Base-by-base conservation (phyloP, 2,797 vertebrate genomes). In the Paguma larvata region DNA sequence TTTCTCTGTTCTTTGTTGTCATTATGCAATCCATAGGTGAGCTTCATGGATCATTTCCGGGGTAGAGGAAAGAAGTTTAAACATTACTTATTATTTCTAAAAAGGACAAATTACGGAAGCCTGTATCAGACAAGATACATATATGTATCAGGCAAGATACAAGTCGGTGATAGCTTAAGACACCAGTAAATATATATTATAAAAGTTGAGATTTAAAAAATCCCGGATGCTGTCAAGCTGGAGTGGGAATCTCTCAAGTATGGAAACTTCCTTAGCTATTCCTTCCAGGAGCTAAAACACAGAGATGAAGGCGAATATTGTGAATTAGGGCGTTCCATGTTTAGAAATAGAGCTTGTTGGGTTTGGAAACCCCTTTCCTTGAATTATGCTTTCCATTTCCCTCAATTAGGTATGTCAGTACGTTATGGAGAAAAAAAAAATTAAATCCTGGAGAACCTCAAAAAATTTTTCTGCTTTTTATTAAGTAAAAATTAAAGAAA, bases 401-500 rank as follows among this genome's bases (percentile, higher is more conserved):
- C 13, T 96, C 15, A 87, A 10, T 41, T 87, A 3, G 19, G 23
- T n/a, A 27, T 83, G 13, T 62, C 51, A 88, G 0, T 86, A 72
- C 70, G 41, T 89, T 68, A 38, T 62, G 19, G 32, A 87, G 23
- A 18, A 96, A 96, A 62, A 75, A 82, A 83, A 23, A 32, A 62
- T 73, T 75, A 70, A 91, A 79, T 14, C 56, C 19, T 77, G 53
- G 44, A 25, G 41, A 67, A 4, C 34, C 44, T 51, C 6, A 15
- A 84, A 86, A 63, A 1, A 48, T 73, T 67, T 92, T 92, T 38
- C 9, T 32, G 30, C 7, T 59, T 85, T 73, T 89, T 91, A 92
- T 77, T 88, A 80, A 85, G 38, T 91, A 91, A 95, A 87, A 68
- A 44, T 80, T 41, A 87, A 53, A 63, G 30, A 10, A 34, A 56